Conservation (phyloP, 2,113 vertebrate species). For the Anser cygnoides region DNA sequence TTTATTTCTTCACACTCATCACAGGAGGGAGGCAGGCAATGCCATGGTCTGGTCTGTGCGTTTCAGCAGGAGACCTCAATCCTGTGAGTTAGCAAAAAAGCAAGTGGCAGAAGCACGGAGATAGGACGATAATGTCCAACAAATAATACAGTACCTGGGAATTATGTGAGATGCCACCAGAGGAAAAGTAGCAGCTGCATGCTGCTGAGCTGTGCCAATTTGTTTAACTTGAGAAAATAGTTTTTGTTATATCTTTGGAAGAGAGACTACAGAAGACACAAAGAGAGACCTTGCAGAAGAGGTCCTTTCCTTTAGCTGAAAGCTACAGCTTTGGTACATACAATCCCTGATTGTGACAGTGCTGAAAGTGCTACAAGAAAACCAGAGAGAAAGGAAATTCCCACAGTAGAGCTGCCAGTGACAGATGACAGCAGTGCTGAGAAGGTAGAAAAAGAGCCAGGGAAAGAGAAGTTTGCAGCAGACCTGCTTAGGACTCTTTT, state of each 20-base stretch:
- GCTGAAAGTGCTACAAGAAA: not conserved
- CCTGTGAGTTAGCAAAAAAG: not conserved
- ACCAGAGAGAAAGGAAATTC: conserved; percentile 30
- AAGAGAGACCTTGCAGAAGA: conserved; percentile 15
- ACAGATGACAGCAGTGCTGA: not conserved
- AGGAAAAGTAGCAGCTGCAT: conserved; percentile 6
- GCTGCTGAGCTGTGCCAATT: not conserved
- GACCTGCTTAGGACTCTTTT: not conserved
- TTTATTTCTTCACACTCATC: not conserved
- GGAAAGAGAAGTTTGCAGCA: not conserved
- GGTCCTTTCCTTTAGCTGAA: conserved; percentile 35
- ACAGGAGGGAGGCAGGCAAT: not conserved
- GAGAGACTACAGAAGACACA: not conserved
- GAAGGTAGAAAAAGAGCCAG: not conserved
- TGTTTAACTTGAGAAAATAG: not conserved
- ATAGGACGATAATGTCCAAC: not conserved
- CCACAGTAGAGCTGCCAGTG: conserved; percentile 17
- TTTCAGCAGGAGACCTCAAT: not conserved
- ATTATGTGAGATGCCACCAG: not conserved
- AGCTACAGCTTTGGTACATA: not conserved
- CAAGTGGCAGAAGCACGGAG: not conserved
- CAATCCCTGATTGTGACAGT: not conserved
- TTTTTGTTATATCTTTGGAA: conserved; percentile 6
- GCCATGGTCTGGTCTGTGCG: not conserved
- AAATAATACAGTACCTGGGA: not conserved